Conservation (phyloP, 2,888 invertebrate genomes). For the Drosophila sordidula region DNA sequence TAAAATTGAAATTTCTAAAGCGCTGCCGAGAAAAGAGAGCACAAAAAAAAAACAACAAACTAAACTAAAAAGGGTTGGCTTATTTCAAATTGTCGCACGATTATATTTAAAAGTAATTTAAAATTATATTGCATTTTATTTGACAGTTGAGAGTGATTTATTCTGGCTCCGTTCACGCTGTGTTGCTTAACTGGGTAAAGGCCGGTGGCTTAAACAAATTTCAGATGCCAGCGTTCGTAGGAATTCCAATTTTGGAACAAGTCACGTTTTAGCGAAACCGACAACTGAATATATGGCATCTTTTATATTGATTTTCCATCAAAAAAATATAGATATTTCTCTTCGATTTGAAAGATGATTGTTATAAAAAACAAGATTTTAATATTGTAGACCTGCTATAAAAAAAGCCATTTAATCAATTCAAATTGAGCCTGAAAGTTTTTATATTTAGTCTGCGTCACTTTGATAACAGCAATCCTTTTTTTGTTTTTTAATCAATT, state of each 20-base stretch:
- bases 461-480: neutral
- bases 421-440: neutral
- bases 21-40: conserved; percentile 4
- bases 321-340: neutral
- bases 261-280: neutral
- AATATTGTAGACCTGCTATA: neutral
- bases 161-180: neutral
- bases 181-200: neutral
- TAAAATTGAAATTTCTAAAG: conserved; percentile 56
- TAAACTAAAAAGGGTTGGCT: conserved; percentile 37
- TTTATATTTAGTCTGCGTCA: neutral
- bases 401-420: neutral
- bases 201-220: conserved; percentile 19
- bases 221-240: no score
- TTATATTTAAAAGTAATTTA: conserved; percentile 51
- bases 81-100: conserved; percentile 25
- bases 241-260: no score
- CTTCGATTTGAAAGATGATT: no score
- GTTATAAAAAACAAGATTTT: neutral
- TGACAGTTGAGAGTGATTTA: conserved; percentile 50
- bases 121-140: conserved; percentile 46
- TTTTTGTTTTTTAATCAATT: neutral
- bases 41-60: neutral
- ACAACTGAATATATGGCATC: neutral
- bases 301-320: neutral